Base-by-base conservation (phyloP, 1,140 invertebrate genomes). In the Lucilia sericata region DNA sequence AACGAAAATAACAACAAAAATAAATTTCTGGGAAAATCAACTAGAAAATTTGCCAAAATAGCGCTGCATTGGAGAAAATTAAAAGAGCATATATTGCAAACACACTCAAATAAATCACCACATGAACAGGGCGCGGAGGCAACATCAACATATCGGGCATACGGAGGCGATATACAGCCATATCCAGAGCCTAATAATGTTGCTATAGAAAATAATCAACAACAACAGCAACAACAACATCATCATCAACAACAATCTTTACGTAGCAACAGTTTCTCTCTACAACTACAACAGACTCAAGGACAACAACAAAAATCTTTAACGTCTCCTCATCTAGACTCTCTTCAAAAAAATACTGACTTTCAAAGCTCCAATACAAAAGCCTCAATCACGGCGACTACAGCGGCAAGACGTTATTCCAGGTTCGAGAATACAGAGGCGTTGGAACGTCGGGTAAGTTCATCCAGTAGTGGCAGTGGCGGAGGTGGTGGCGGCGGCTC, bases 331-430 rank as follows among this genome's bases (percentile, higher is more conserved):
- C 51, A 55, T 12, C 36, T 70, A 13, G 74, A 65, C n/a, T 34
- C 82, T 30, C 36, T 34, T 47, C 25, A 30, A 30, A 74, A 36
- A 42, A 51, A 36, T 34, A 83, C 82, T 74, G 65, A 70, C 19
- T 70, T 21, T 70, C 19, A 21, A 70, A 70, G n/a, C n/a, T 42
- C 34, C 19, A 83, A 65, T 34, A 55, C 25, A 55, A 74, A 82
- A 80, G 60, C 60, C 36, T 84, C 78, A 88, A 87, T 85, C 85
- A 90, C 89, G 89, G 88, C 88, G 88, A 90, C 89, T 88, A 90
- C 89, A 88, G 89, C 89, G 88, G 89, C 89, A 86, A 87, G 89
- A 89, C 88, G 90, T 86, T 90, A 89, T 85, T 90, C 89, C 82
- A 89, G 89, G 88, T 90, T 89, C 87, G 89, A 90, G 88, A 88